These are phyloP conservation scores for Melanotaenia parkinsoni DNA, from an alignment of 2,797 vertebrate species.

Conservation along the genomic window DNA sequence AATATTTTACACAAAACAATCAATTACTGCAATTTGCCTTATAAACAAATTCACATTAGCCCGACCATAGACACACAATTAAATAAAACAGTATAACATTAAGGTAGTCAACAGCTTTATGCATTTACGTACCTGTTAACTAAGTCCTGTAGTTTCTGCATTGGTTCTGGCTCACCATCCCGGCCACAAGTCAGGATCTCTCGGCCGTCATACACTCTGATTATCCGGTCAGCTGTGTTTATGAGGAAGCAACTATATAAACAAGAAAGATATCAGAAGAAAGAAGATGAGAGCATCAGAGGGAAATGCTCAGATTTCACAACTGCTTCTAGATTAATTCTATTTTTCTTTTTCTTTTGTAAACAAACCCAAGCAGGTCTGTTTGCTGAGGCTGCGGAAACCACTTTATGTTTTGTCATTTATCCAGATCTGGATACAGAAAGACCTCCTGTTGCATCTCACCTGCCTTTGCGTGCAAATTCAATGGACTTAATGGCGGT, in stretches of 20 bases:
- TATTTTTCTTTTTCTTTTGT: too few relatives aligned
- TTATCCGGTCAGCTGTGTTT: constrained; percentile 97
- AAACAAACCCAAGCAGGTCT: neutral
- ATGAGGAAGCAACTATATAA: constrained; percentile 93
- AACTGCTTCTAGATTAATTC: too few relatives aligned
- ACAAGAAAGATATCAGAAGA: neutral
- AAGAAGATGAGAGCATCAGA: neutral
- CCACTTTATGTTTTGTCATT: neutral
- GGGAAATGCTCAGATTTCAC: neutral
- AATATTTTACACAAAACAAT: neutral
- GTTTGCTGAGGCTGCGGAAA: too few relatives aligned
- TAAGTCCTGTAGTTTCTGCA: constrained; percentile 98
- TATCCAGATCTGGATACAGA: neutral
- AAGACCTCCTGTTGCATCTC: constrained; percentile 45
- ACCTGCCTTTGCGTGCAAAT: constrained; percentile 98
- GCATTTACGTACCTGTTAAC: constrained; percentile 88
- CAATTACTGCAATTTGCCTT: too few relatives aligned
- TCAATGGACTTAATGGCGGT: constrained; percentile 99
- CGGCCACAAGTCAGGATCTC: constrained; percentile 96
- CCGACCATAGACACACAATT: neutral
- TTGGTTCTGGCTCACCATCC: constrained; percentile 96
- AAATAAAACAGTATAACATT: neutral
- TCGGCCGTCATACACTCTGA: constrained; percentile 94
- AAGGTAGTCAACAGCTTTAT: neutral
- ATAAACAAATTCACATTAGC: too few relatives aligned